Base-by-base conservation (phyloP, 2,113 vertebrate genomes). In the Mola mola region DNA sequence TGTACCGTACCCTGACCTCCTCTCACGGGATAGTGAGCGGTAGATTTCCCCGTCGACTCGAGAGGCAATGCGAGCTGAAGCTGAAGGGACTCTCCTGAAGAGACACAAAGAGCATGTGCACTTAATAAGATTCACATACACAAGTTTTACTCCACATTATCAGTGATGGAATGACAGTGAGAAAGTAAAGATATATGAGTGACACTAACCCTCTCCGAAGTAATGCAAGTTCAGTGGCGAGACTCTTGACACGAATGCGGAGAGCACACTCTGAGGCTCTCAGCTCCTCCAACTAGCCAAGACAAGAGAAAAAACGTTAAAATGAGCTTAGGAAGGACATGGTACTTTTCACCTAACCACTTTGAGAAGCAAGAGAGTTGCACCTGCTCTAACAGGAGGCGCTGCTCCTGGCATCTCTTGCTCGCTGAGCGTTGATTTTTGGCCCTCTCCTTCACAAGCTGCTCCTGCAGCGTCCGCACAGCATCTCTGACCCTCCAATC, bases 341-440 rank as follows among this genome's bases (percentile, higher is more conserved):
- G n/a, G n/a, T 0, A n/a, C 0, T 36, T 31, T 15, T 16, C 8
- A 34, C 11, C 1, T 9, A 31, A 29, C 2, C 13, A 52, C 24
- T 34, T 12, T 8, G 2, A 51, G 12, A 13, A 31, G 33, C 19
- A 38, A 31, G 17, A 26, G 6, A 21, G 4, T 5, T 67, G 53
- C 50, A 95, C 96, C 94, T 97, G 93, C 42, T 94, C 91, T 6
- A 91, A 60, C 2, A 96, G 84, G 49, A 91, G 90, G 20, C 81
- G 86, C 65, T 92, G 93, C 55, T 96, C 94, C 74, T 94, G 93
- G 59, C 86, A 66, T 25, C 90, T 91, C 80, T 93, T 93, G 61
- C 68, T 87, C 0, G 90, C 64, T 0, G 85, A 84, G 2, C 92
- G 88, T 29, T 90, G 92, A 61, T 77, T 92, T 55, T 92, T 92